Evolutionary conservation across 2,888 invertebrate species (phyloP).

Genomic region (Platycnemis pennipes): DNA sequence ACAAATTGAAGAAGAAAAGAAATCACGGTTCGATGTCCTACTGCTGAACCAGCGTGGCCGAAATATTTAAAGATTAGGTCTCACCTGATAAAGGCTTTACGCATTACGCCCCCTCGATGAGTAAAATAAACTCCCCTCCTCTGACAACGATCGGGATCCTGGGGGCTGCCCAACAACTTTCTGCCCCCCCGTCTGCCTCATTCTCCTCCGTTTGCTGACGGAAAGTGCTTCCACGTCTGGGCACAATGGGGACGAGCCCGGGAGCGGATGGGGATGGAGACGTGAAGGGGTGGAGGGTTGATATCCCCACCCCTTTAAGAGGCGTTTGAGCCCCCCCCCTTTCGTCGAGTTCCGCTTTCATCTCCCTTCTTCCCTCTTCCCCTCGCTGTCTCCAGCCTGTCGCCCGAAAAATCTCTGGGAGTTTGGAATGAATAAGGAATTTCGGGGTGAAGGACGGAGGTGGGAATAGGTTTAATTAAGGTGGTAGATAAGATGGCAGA

Average conservation of each 20-base stretch:
- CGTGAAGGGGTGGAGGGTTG: background rate
- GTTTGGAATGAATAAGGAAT: too few species aligned
- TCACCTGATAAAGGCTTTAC: background rate
- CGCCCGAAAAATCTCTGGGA: too few species aligned
- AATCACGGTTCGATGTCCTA: too few species aligned
- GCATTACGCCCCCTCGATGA: background rate
- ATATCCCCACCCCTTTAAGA: background rate
- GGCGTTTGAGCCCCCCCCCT: background rate
- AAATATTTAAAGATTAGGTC: too few species aligned
- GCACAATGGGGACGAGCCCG: too few species aligned
- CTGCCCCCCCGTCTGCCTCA: background rate
- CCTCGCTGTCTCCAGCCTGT: background rate
- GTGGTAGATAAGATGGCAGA: too few species aligned
- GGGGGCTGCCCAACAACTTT: background rate
- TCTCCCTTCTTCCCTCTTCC: background rate
- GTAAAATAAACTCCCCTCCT: background rate
- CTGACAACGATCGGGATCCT: background rate
- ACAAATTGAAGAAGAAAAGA: too few species aligned
- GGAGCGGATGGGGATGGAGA: background rate
- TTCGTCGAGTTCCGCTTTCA: constrained; percentile 16
- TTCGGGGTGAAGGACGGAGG: too few species aligned
- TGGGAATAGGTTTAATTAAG: too few species aligned
- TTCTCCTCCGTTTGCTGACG: background rate
- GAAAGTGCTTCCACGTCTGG: background rate
- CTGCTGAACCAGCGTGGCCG: too few species aligned